These are phyloP conservation scores for Emydocephalus ijimae DNA, from an alignment of 2,113 vertebrate species.

Conservation along the genomic window DNA sequence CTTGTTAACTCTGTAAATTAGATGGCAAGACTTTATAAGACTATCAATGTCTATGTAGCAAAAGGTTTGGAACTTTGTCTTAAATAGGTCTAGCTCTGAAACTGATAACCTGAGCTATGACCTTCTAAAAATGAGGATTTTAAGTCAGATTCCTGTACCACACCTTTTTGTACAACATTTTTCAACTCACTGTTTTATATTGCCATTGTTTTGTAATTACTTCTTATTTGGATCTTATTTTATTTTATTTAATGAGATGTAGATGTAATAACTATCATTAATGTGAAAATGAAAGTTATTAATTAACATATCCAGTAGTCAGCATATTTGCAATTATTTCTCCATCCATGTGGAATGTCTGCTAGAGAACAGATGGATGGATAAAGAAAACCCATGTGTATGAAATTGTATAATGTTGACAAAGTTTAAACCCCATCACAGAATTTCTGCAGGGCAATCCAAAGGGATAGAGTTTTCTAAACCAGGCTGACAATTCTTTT, in stretches of 20 bases:
- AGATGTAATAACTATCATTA: not conserved
- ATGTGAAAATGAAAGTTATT: not conserved
- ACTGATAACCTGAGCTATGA: not conserved
- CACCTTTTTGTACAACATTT: not conserved
- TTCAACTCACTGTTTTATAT: not conserved
- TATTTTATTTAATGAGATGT: not conserved
- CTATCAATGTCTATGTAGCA: not conserved
- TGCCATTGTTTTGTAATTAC: not conserved
- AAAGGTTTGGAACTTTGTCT: not conserved
- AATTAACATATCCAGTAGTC: not conserved
- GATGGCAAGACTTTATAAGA: slow-evolving; percentile 2
- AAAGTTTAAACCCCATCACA: not conserved
- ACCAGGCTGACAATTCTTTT: not conserved
- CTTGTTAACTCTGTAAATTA: slow-evolving; percentile 9
- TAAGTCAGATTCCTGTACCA: not conserved
- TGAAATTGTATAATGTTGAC: not conserved
- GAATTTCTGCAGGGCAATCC: not conserved
- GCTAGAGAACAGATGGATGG: not conserved
- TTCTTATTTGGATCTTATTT: not conserved
- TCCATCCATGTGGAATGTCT: not conserved
- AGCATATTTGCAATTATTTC: not conserved
- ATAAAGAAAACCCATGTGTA: not conserved
- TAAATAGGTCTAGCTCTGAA: not conserved
- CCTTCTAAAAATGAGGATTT: not conserved
- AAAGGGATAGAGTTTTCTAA: not conserved